phyloP scores from a whole-genome alignment of 2,888 invertebrate species.

The Diplazon laetatorius region DNA sequence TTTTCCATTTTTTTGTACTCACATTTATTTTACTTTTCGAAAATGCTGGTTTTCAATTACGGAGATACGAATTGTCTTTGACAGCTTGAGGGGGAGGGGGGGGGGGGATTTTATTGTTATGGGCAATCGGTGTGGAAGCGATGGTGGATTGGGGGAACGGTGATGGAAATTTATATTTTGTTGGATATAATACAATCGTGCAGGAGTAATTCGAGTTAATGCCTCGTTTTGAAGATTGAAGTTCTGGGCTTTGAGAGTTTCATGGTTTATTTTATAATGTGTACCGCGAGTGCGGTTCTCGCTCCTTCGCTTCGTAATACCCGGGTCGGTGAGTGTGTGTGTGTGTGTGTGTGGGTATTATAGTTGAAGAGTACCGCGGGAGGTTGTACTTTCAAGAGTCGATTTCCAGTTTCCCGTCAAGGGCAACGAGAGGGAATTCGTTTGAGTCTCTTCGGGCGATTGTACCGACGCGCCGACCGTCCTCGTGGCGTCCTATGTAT shows the following conservation, averaged over 20 bases:
- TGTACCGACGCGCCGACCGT: constrained; percentile 46
- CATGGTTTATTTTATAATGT: constrained; percentile 51
- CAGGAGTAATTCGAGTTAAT: constrained; percentile 19
- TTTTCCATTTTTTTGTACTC: no score
- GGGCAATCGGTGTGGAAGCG: not conserved
- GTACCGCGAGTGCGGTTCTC: not conserved
- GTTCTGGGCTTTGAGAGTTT: constrained; percentile 26
- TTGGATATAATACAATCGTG: constrained; percentile 29
- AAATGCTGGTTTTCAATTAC: no score
- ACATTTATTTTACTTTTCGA: constrained; percentile 29
- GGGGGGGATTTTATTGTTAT: not conserved
- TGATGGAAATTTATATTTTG: constrained; percentile 31
- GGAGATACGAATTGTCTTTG: constrained; percentile 26
- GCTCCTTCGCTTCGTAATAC: constrained; percentile 27
- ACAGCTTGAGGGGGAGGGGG: no score
- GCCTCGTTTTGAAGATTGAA: constrained; percentile 56
- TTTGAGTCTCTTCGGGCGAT: constrained; percentile 24
- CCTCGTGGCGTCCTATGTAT: constrained; percentile 1
- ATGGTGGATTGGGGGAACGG: not conserved
- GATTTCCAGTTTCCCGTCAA: constrained; percentile 67
- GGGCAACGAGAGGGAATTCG: constrained; percentile 63
- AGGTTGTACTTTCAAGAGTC: constrained; percentile 65
- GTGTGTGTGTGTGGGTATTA: constrained; percentile 28
- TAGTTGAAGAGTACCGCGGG: constrained; percentile 57
- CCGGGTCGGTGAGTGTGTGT: not conserved